A percentile compares a stretch with the other conserved stretches of the same genome.
Conservation (phyloP, 1,140 invertebrate genomes). For the Nasonia longicornis region DNA sequence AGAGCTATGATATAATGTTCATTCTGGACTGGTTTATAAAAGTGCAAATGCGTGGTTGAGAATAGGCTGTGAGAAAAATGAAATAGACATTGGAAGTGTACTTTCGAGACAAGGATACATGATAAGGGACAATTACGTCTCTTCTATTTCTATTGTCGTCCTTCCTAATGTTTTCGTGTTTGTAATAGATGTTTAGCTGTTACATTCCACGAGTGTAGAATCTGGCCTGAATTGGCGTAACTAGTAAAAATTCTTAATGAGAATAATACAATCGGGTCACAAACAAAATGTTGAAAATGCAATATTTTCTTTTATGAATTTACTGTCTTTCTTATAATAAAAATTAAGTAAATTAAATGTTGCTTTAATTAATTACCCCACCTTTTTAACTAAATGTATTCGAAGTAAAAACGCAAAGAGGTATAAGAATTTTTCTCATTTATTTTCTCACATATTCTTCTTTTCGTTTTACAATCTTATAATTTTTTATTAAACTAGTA, state of each 20-base stretch:
- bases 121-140: neutral
- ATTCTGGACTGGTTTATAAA: slow-evolving; percentile 32
- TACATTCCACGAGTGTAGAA: slow-evolving; percentile 58
- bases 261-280: neutral
- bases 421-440: slow-evolving; percentile 47
- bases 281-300: slow-evolving; percentile 20
- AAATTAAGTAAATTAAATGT: neutral
- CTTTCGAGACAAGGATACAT: neutral
- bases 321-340: slow-evolving; percentile 22
- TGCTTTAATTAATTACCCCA: neutral
- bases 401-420: neutral
- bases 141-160: neutral
- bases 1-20: slow-evolving; percentile 14
- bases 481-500: slow-evolving; percentile 59
- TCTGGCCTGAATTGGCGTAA: slow-evolving; percentile 44
- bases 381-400: neutral
- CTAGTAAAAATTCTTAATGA: neutral
- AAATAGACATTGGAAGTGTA: slow-evolving; percentile 30
- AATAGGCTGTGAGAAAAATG: slow-evolving; percentile 37
- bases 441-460: slow-evolving; percentile 55
- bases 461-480: slow-evolving; percentile 59
- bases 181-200: slow-evolving; percentile 35
- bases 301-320: slow-evolving; percentile 3
- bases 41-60: slow-evolving; percentile 22
- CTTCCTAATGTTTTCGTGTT: slow-evolving; percentile 22